A percentile compares a stretch with the other conserved stretches of the same genome.
Evolutionary conservation across 1,140 invertebrate genomes (phyloP).

Genomic region (Schmidtea mediterranea): DNA sequence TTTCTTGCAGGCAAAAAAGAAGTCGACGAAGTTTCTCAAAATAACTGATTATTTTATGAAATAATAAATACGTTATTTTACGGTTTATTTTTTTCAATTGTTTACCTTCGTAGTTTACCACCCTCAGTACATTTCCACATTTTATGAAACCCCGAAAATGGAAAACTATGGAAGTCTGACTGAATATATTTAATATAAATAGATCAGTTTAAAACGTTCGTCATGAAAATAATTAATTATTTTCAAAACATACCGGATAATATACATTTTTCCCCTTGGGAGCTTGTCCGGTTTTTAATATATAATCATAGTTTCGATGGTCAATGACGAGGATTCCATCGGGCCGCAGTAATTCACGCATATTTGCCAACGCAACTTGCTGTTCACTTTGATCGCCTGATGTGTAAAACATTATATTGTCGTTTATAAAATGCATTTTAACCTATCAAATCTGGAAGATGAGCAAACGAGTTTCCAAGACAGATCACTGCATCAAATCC

Average conservation of each 20-base stretch:
- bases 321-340: conserved; percentile 56
- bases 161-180: no score
- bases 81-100: no score
- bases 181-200: no score
- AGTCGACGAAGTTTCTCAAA: no score
- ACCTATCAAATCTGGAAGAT: conserved; percentile 41
- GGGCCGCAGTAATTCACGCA: conserved; percentile 47
- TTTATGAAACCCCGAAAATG: no score
- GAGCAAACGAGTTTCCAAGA: conserved; percentile 60
- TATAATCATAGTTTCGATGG: conserved; percentile 57
- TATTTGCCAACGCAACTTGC: conserved; percentile 43
- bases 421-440: not conserved
- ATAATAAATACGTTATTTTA: not conserved
- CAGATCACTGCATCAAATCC: conserved; percentile 38
- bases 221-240: no score
- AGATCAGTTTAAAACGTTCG: no score
- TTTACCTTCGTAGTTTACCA: no score
- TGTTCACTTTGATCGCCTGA: conserved; percentile 47
- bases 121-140: no score
- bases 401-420: conserved; percentile 49
- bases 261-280: conserved; percentile 47
- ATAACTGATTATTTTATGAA: no score
- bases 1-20: no score
- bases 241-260: conserved; percentile 45
- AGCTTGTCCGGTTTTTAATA: conserved; percentile 41